Evolutionary conservation across 2,888 invertebrate species (phyloP).

Genomic region (Dysmachus trigonus): DNA sequence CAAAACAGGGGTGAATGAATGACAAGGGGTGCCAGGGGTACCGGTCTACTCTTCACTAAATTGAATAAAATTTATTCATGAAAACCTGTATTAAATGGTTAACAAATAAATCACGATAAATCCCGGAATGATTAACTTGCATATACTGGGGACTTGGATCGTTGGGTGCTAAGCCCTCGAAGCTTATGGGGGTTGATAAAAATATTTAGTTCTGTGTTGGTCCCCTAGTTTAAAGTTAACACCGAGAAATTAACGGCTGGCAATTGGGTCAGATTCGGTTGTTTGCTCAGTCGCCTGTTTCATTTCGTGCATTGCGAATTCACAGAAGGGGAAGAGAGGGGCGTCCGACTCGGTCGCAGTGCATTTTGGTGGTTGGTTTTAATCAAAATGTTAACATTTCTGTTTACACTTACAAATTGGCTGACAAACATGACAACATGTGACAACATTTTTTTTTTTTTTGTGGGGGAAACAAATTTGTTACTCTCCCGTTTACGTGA

Average conservation of each 20-base stretch:
- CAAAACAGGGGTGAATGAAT: not conserved
- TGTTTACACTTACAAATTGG: slow-evolving; percentile 57
- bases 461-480: slow-evolving; percentile 17
- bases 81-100: slow-evolving; percentile 47
- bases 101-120: slow-evolving; percentile 50
- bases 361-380: slow-evolving; percentile 51
- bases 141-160: not conserved
- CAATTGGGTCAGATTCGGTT: slow-evolving; percentile 34
- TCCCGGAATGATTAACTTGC: slow-evolving; percentile 49
- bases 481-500: not conserved
- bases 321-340: not conserved
- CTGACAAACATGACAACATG: slow-evolving; percentile 52
- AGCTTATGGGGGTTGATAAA: not conserved
- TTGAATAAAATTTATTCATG: slow-evolving; percentile 45
- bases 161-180: slow-evolving; percentile 42
- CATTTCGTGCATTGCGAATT: slow-evolving; percentile 5
- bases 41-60: slow-evolving; percentile 8
- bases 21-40: not conserved
- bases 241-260: not conserved
- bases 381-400: slow-evolving; percentile 55
- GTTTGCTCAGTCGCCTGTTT: not conserved
- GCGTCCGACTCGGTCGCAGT: not conserved
- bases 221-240: not conserved
- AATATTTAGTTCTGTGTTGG: not conserved
- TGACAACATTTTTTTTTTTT: slow-evolving; percentile 20